Conservation (phyloP, 2,888 invertebrate genomes). For the Drosophila yooni region DNA sequence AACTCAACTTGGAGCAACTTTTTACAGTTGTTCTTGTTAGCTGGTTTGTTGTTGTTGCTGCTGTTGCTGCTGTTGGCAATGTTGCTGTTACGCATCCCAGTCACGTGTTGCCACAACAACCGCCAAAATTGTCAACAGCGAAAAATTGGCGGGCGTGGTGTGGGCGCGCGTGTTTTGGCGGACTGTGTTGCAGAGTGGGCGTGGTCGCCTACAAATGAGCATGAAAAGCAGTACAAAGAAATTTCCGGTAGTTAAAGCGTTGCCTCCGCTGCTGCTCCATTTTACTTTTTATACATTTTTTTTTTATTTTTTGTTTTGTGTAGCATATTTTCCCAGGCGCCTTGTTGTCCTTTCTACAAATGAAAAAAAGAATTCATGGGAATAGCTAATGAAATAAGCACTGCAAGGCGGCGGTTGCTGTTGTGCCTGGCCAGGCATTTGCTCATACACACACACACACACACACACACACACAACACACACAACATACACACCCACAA, state of each 20-base stretch:
- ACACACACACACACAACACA: conserved; percentile 4
- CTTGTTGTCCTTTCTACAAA: conserved; percentile 43
- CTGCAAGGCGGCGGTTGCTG: conserved; percentile 37
- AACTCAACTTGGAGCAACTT: conserved; percentile 54
- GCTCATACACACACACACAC: conserved; percentile 8
- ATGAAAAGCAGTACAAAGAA: conserved; percentile 77
- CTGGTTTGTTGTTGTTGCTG: conserved; percentile 2
- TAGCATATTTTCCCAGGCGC: conserved; percentile 58
- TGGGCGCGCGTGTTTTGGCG: conserved; percentile 47
- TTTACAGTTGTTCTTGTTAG: conserved; percentile 33
- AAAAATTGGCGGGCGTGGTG: conserved; percentile 79
- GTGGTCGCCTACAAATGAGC: conserved; percentile 66
- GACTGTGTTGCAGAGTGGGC: conserved; percentile 32
- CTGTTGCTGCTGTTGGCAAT: conserved; percentile 16
- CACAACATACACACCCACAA: conserved; percentile 1
- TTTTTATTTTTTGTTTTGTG: conserved; percentile 10
- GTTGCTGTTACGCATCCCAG: conserved; percentile 72
- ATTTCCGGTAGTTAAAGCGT: conserved; percentile 80
- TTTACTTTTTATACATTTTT: conserved; percentile 23
- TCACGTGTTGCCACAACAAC: conserved; percentile 79
- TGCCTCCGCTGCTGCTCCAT: conserved; percentile 49
- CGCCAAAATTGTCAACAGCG: conserved; percentile 81
- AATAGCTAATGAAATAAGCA: conserved; percentile 79
- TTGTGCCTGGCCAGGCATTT: conserved; percentile 22
- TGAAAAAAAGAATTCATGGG: conserved; percentile 58